phyloP scores from a whole-genome alignment of 2,113 vertebrate genomes.

The Tenebrosternarchus preto region DNA sequence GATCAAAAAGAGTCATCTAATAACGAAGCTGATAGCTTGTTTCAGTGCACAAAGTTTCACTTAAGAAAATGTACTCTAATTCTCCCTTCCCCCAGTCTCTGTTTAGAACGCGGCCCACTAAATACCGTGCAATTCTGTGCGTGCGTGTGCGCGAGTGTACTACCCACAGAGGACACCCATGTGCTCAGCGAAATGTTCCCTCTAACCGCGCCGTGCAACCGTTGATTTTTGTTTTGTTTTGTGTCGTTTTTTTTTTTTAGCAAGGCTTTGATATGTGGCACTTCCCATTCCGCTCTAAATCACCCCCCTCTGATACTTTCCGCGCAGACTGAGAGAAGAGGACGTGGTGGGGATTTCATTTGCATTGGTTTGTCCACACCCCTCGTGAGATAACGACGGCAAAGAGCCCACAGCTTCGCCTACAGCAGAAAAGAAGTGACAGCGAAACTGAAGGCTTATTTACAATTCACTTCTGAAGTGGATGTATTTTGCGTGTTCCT shows the following conservation, averaged over 20 bases:
- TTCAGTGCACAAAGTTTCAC: conserved; percentile 23
- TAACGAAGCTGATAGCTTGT: background rate
- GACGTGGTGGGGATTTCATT: conserved; percentile 38
- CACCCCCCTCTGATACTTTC: background rate
- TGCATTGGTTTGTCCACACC: conserved; percentile 55
- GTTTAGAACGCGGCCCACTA: background rate
- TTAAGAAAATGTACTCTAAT: conserved; percentile 46
- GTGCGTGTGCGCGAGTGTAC: background rate
- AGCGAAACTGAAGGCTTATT: background rate
- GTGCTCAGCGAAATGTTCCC: conserved; percentile 14
- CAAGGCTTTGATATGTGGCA: background rate
- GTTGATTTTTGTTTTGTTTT: background rate
- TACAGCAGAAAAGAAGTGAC: conserved; percentile 37
- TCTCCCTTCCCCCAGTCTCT: conserved; percentile 27
- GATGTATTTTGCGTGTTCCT: conserved; percentile 6
- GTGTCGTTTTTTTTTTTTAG: too few relatives aligned
- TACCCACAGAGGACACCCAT: background rate
- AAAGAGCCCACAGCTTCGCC: conserved; percentile 11
- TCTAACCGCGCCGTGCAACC: too few relatives aligned
- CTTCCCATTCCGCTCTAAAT: background rate
- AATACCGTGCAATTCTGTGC: background rate
- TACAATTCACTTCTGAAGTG: background rate
- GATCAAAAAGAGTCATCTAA: background rate
- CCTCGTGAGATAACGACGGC: conserved; percentile 46
- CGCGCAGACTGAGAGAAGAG: conserved; percentile 15